These are phyloP conservation scores for Hippocampus comes DNA, from an alignment of 2,113 vertebrate species.

Conservation along the genomic window DNA sequence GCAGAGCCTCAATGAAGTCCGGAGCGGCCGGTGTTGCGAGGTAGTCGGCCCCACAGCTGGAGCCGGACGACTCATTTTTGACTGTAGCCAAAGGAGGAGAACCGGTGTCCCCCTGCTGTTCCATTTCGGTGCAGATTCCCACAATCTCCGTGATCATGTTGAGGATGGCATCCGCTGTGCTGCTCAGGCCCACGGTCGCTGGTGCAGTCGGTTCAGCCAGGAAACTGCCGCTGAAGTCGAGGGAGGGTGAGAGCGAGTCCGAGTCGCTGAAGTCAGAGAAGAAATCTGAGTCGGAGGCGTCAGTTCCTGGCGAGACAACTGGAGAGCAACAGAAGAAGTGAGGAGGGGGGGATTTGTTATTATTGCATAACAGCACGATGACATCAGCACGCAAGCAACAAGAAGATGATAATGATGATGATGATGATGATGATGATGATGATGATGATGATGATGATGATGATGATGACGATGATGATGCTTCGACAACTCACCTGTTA, in stretches of 20 bases:
- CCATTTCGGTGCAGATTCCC: conserved; percentile 81
- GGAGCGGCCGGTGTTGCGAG: conserved; percentile 41
- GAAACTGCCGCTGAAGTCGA: conserved; percentile 84
- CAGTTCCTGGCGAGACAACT: conserved; percentile 75
- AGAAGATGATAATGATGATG: neutral
- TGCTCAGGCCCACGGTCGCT: conserved; percentile 71
- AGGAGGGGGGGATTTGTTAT: neutral
- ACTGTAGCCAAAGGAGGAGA: conserved; percentile 54
- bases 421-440: neutral
- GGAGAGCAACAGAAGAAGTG: conserved; percentile 42
- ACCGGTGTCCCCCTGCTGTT: conserved; percentile 62
- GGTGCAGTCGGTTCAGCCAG: conserved; percentile 76
- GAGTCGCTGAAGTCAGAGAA: conserved; percentile 76
- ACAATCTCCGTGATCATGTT: conserved; percentile 94
- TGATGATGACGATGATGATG: neutral
- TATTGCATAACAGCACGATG: neutral
- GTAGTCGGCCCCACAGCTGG: conserved; percentile 41
- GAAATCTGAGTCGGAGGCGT: conserved; percentile 80
- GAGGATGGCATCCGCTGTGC: conserved; percentile 88
- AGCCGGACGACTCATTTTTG: conserved; percentile 68
- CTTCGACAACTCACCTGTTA: conserved; percentile 49
- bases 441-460: no score
- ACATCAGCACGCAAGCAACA: neutral
- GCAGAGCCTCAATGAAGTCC: conserved; percentile 67
- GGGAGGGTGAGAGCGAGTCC: conserved; percentile 76